Evolutionary conservation across 2,888 invertebrate genomes (phyloP).

Genomic region (Amblyjoppa fuscipennis): DNA sequence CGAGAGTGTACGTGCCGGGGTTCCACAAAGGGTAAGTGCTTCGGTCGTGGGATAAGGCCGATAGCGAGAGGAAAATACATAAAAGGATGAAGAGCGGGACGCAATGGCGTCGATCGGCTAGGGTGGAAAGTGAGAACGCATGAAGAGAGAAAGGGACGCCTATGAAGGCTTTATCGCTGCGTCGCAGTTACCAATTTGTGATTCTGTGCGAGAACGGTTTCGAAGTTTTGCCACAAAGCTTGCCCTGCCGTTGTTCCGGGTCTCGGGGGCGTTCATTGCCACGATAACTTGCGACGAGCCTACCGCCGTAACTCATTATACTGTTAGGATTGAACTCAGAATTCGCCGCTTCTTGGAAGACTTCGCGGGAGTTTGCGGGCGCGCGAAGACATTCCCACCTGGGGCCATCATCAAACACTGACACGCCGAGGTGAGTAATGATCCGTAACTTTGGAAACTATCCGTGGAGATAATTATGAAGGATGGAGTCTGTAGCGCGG

Average conservation of each 20-base stretch:
- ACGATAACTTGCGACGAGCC: conserved; percentile 18
- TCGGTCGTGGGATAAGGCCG: background rate
- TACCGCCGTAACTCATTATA: conserved; percentile 37
- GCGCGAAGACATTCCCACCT: conserved; percentile 17
- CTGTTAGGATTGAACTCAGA: conserved; percentile 31
- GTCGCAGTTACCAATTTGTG: conserved; percentile 36
- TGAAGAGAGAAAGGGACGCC: background rate
- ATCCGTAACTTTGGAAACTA: conserved; percentile 8
- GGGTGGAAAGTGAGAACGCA: conserved; percentile 1
- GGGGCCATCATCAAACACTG: background rate
- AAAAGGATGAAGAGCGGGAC: background rate
- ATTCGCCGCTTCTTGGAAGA: conserved; percentile 27
- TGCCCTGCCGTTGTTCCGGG: conserved; percentile 37
- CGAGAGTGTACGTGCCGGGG: conserved; percentile 57
- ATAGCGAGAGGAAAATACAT: background rate
- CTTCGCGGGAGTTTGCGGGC: background rate
- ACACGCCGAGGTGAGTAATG: conserved; percentile 22
- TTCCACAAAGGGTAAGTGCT: conserved; percentile 29
- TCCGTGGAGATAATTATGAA: background rate
- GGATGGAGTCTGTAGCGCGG: background rate
- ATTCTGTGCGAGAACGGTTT: conserved; percentile 41
- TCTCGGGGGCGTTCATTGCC: background rate
- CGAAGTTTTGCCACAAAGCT: conserved; percentile 19
- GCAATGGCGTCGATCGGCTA: background rate
- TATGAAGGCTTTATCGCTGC: conserved; percentile 19